phyloP scores from a whole-genome alignment of 2,797 vertebrate genomes.

The Pelodytes ibericus region DNA sequence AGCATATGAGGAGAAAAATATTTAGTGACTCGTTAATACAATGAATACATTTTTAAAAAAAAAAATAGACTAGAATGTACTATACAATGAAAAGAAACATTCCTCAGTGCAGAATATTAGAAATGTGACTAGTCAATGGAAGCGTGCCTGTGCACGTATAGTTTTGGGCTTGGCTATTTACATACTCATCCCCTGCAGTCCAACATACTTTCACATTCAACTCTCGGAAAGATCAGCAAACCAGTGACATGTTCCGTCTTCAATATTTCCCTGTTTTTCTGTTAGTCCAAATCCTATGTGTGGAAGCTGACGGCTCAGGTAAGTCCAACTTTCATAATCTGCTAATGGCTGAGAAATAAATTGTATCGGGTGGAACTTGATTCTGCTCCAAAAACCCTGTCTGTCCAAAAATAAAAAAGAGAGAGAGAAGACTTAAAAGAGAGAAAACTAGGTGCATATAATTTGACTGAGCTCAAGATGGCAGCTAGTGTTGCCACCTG shows the following conservation, averaged over 20 bases:
- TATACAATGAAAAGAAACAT: not conserved
- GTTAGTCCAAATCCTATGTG: not conserved
- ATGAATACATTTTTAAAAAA: too few relatives aligned
- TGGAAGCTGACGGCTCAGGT: not conserved
- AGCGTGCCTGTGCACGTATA: conserved; percentile 23
- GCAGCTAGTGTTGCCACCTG: too few relatives aligned
- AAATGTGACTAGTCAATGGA: not conserved
- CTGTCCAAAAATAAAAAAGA: too few relatives aligned
- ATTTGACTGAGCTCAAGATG: too few relatives aligned
- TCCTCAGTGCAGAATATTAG: not conserved
- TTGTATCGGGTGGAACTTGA: too few relatives aligned
- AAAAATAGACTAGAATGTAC: not conserved
- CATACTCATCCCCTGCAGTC: conserved; percentile 21
- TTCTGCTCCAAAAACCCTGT: too few relatives aligned
- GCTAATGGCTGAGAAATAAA: not conserved
- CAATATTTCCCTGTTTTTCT: conserved; percentile 12
- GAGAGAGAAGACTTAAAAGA: too few relatives aligned
- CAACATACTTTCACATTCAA: not conserved
- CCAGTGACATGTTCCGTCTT: conserved; percentile 15
- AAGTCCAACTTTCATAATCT: not conserved
- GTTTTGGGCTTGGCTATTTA: conserved; percentile 27
- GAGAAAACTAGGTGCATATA: too few relatives aligned
- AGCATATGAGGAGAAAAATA: too few relatives aligned
- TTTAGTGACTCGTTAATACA: too few relatives aligned
- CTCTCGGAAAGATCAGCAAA: not conserved